Evolutionary conservation across 53 echinoderm and acorn worm species (phyloP).

Genomic region (Stichopus horrens): DNA sequence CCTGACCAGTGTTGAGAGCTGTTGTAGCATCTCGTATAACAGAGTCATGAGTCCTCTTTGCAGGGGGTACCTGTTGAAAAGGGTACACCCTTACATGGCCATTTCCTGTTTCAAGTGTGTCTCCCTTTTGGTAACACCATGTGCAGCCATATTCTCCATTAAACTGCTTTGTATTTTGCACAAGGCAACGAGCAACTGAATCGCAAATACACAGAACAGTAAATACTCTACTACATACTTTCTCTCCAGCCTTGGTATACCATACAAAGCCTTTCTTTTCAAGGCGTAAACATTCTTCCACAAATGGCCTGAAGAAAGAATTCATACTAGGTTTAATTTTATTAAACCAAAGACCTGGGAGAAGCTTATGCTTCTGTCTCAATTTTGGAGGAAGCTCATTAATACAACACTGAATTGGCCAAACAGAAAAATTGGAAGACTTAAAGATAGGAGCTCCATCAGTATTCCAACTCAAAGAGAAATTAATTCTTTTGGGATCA

Average conservation of each 20-base stretch:
- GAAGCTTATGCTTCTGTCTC: conserved; percentile 36
- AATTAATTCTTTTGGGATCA: neutral
- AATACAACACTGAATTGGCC: conserved; percentile 37
- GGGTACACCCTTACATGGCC: conserved; percentile 36
- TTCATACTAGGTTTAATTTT: conserved; percentile 37
- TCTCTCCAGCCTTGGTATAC: neutral
- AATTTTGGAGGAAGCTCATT: conserved; percentile 49
- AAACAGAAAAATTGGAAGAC: conserved; percentile 44
- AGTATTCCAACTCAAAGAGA: conserved; percentile 52
- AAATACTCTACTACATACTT: conserved; percentile 19
- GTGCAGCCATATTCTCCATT: conserved; percentile 52
- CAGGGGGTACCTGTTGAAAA: neutral
- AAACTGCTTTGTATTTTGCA: conserved; percentile 53
- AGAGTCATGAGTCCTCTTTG: neutral
- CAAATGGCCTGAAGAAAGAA: conserved; percentile 45
- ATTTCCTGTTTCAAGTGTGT: conserved; percentile 7
- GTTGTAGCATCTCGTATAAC: neutral
- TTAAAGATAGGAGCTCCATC: conserved; percentile 51
- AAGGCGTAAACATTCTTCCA: conserved; percentile 31
- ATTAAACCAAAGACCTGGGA: conserved; percentile 50
- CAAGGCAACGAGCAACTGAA: conserved; percentile 27
- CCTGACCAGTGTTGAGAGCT: neutral
- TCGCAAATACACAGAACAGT: conserved; percentile 21
- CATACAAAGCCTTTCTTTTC: conserved; percentile 32
- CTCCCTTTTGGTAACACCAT: conserved; percentile 46